Evolutionary conservation across 2,888 invertebrate genomes (phyloP).

Genomic region (Apoderus coryli): DNA sequence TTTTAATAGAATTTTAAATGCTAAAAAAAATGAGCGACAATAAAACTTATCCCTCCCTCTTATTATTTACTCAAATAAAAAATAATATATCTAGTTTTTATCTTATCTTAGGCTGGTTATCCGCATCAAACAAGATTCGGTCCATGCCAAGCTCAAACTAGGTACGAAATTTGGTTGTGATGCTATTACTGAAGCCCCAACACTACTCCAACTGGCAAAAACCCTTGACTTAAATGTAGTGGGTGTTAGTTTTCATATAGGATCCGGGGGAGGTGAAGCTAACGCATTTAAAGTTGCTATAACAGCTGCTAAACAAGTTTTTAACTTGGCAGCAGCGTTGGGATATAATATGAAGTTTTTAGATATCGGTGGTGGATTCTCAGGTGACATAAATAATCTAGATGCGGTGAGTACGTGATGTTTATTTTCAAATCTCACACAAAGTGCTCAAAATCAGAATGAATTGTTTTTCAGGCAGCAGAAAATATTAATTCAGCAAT

Average conservation of each 20-base stretch:
- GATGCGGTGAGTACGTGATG: too few relatives aligned
- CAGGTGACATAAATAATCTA: slow-evolving; percentile 34
- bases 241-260: slow-evolving; percentile 14
- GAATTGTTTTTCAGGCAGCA: too few relatives aligned
- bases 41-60: too few relatives aligned
- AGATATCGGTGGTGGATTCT: slow-evolving; percentile 15
- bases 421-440: too few relatives aligned
- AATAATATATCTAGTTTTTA: too few relatives aligned
- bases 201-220: slow-evolving; percentile 10
- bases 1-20: too few relatives aligned
- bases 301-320: slow-evolving; percentile 10
- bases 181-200: slow-evolving; percentile 10
- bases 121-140: slow-evolving; percentile 13
- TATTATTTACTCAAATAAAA: too few relatives aligned
- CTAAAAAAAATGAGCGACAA: too few relatives aligned
- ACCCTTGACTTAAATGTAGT: slow-evolving; percentile 12
- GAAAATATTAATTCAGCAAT: too few relatives aligned
- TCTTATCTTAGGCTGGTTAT: slow-evolving; percentile 29
- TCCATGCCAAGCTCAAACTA: slow-evolving; percentile 4
- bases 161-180: slow-evolving; percentile 14
- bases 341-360: slow-evolving; percentile 13
- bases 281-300: slow-evolving; percentile 10
- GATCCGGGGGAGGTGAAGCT: slow-evolving; percentile 9
- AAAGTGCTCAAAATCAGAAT: too few relatives aligned
- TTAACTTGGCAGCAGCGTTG: slow-evolving; percentile 9